A percentile compares a stretch with the other conserved stretches of the same genome.
These are phyloP conservation scores for Heliconius aoede DNA, from an alignment of 2,888 invertebrate genomes.

Conservation along the genomic window DNA sequence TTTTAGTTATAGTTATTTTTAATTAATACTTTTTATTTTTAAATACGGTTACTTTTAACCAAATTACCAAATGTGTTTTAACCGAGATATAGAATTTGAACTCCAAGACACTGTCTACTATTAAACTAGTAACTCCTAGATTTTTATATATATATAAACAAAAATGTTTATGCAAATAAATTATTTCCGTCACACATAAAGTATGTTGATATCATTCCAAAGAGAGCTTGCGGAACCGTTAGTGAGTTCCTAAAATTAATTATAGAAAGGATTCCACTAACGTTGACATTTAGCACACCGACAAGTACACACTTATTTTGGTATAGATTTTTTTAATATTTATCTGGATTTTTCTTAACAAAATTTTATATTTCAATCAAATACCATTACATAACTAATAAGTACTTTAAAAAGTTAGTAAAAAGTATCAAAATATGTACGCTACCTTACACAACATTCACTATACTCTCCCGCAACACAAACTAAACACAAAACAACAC, in stretches of 20 bases:
- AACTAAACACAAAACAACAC: conserved; percentile 31
- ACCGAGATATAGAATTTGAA: neutral
- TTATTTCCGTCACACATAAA: conserved; percentile 12
- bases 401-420: neutral
- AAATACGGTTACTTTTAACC: neutral
- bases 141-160: neutral
- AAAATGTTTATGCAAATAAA: neutral
- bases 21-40: neutral
- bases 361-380: neutral
- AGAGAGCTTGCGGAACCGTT: conserved; percentile 21
- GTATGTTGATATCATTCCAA: conserved; percentile 24
- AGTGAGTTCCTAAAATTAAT: conserved; percentile 25
- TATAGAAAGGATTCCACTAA: conserved; percentile 17
- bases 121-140: neutral
- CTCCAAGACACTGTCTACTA: neutral
- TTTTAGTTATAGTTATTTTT: neutral
- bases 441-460: neutral
- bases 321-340: neutral
- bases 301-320: neutral
- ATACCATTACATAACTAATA: neutral
- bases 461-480: neutral
- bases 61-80: neutral
- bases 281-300: neutral
- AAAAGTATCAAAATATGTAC: neutral
- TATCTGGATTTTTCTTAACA: neutral